phyloP scores from a whole-genome alignment of 2,888 invertebrate species.

The Pyrrhosoma nymphula region DNA sequence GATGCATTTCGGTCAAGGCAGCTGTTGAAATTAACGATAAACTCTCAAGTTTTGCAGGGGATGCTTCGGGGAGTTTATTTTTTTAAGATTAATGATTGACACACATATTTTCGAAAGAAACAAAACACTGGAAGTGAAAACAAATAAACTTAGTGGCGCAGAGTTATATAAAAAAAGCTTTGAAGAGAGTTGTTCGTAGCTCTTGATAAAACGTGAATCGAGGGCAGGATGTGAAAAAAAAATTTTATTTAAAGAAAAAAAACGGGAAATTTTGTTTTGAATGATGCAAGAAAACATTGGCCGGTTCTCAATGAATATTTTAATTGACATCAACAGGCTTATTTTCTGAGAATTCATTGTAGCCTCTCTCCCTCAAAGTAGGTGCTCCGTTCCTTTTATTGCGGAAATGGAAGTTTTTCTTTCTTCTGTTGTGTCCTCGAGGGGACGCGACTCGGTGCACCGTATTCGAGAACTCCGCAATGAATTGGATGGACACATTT shows the following conservation, averaged over 20 bases:
- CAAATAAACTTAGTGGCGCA: background rate
- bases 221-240: background rate
- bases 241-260: background rate
- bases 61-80: no score
- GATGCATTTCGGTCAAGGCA: no score
- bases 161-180: no score
- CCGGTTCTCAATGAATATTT: background rate
- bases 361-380: background rate
- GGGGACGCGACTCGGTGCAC: background rate
- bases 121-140: background rate
- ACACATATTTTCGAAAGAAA: background rate
- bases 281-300: background rate
- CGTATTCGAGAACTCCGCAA: background rate
- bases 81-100: background rate
- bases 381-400: background rate
- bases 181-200: background rate
- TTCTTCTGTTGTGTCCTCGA: background rate
- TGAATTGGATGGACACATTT: background rate
- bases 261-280: background rate
- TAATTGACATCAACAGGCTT: background rate
- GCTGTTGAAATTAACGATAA: no score
- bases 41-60: no score
- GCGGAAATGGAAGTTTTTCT: background rate
- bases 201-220: background rate
- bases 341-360: background rate